Evolutionary conservation across 2,888 invertebrate genomes (phyloP).

Genomic region (Limnephilus rhombicus): DNA sequence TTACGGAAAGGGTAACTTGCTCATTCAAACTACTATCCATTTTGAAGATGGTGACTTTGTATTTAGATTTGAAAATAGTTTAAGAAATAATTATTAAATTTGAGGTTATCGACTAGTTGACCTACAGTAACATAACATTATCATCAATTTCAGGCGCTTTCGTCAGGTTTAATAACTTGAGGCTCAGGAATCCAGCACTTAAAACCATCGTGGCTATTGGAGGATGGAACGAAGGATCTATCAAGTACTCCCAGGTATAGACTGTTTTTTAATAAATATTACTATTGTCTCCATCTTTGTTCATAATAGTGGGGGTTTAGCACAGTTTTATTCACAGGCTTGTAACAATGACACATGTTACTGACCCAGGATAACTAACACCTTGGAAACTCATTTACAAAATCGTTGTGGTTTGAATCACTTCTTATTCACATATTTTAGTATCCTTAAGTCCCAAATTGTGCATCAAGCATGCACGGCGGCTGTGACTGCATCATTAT

Average conservation of each 20-base stretch:
- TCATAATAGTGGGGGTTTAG: neutral
- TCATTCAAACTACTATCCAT: too few species aligned
- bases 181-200: slow-evolving; percentile 74
- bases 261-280: neutral
- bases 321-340: too few species aligned
- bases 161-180: slow-evolving; percentile 77
- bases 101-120: neutral
- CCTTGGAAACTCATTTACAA: too few species aligned
- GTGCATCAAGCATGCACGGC: too few species aligned
- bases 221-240: slow-evolving; percentile 83
- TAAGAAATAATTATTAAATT: neutral
- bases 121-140: neutral
- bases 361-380: too few species aligned
- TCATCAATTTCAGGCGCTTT: slow-evolving; percentile 73
- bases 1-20: slow-evolving; percentile 72
- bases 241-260: slow-evolving; percentile 77
- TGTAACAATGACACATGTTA: too few species aligned
- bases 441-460: too few species aligned
- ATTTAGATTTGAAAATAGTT: neutral
- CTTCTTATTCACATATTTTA: too few species aligned
- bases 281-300: too few species aligned
- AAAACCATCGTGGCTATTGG: slow-evolving; percentile 83
- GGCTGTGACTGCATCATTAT: neutral
- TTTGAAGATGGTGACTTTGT: neutral
- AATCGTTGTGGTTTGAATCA: too few species aligned